phyloP scores from a whole-genome alignment of 2,888 invertebrate species.

The Erebia epiphron region DNA sequence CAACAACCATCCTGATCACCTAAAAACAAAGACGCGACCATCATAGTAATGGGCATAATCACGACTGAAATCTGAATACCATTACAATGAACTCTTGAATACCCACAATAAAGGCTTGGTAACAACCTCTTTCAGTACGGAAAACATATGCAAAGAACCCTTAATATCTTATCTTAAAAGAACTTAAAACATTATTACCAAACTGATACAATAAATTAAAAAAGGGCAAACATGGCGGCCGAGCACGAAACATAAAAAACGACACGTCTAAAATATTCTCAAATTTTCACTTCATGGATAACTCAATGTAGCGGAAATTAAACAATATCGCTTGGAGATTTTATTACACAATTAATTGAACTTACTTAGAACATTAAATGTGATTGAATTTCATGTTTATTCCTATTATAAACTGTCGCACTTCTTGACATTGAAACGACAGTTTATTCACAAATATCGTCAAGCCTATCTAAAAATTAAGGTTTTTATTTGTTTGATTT shows the following conservation, averaged over 20 bases:
- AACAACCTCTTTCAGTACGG: conserved; percentile 16
- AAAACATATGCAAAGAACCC: conserved; percentile 10
- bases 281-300: conserved; percentile 49
- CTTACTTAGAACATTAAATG: conserved; percentile 74
- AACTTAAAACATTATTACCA: conserved; percentile 27
- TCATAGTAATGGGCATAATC: conserved; percentile 23
- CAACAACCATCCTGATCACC: conserved; percentile 82
- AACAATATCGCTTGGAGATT: conserved; percentile 33
- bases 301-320: conserved; percentile 26
- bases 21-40: conserved; percentile 69
- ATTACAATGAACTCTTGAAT: background rate
- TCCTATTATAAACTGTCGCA: conserved; percentile 61
- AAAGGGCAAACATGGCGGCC: conserved; percentile 82
- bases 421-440: conserved; percentile 64
- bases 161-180: conserved; percentile 16
- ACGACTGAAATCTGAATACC: conserved; percentile 15
- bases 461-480: conserved; percentile 52
- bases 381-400: conserved; percentile 68
- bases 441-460: conserved; percentile 64
- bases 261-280: conserved; percentile 75
- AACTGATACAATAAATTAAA: conserved; percentile 53
- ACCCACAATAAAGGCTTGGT: background rate
- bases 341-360: conserved; percentile 44
- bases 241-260: conserved; percentile 68
- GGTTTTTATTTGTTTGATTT: conserved; percentile 48